Base-by-base conservation (phyloP, 2,113 vertebrate species). In the Tricholaema leucomelas region DNA sequence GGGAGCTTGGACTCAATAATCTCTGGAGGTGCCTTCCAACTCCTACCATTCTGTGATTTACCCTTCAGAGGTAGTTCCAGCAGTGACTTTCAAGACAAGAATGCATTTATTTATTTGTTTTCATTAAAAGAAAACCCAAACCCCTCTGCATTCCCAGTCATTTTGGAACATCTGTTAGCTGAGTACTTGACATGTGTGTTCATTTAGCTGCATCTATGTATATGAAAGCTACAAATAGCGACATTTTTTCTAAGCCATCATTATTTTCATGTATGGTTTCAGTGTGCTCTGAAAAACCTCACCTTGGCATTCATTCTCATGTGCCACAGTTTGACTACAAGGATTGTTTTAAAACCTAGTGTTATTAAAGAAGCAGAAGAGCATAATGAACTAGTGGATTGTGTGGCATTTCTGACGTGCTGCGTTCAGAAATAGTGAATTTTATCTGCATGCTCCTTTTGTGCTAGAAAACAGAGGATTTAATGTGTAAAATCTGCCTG, bases 151-250 rank as follows among this genome's bases (percentile, higher is more conserved):
- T 80, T 82, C 77, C 54, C 44, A 87, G 58, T 85, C 69, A 4
- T 86, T 82, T 75, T 61, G 10, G 35, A 52, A 83, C 93, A 96
- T 95, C 88, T 96, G 94, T 76, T 94, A 69, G 74, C 71, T 33
- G 92, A 72, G 63, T 67, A 17, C 59, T 72, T 63, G 85, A 83
- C 94, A 78, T 81, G 58, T 94, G 92, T 78, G 61, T 94, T 87
- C 55, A 15, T 85, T 95, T 80, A 95, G 84, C 66, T 88, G 21
- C 7, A 8, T 72, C 63, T 75, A 73, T 48, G 46, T 66, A 92
- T 91, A 91, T 48, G 83, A 63, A 78, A 92, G 36, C 78, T 90
- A 70, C 30, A 95, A 93, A 96, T 92, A 92, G 75, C 94, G 91
- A 90, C 79, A 66, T 91, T 95, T 88, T 77, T 55, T n/a, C n/a